Percentiles rank a stretch among this genome's conserved stretches.
Evolutionary conservation across 1,140 invertebrate species (phyloP).

Genomic region (Platorchestia sp.): DNA sequence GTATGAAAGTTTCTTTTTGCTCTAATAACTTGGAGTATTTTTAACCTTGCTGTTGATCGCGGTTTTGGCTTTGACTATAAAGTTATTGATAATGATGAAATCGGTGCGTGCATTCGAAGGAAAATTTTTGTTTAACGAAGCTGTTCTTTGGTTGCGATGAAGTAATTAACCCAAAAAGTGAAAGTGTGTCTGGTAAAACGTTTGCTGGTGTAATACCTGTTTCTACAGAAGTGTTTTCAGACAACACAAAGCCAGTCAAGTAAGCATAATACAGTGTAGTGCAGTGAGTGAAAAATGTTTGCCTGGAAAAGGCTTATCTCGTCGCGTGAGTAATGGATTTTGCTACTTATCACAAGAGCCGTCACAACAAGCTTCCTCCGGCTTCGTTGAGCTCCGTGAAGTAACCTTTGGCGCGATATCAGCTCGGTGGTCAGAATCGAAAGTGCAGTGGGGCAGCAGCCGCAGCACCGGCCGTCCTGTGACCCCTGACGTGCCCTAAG

Average conservation of each 20-base stretch:
- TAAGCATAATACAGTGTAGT: neutral
- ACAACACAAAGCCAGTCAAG: neutral
- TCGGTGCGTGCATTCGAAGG: too few species aligned
- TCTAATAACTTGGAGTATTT: too few species aligned
- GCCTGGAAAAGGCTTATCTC: neutral
- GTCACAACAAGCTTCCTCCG: constrained; percentile 6
- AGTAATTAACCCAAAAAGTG: neutral
- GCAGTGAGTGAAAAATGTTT: neutral
- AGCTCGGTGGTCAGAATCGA: constrained; percentile 31
- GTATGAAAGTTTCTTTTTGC: too few species aligned
- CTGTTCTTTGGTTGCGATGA: neutral
- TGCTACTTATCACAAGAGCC: neutral
- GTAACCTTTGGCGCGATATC: constrained; percentile 33
- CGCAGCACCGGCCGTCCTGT: constrained; percentile 13
- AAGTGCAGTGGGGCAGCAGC: constrained; percentile 46
- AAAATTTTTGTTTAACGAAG: neutral
- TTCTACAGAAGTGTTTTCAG: neutral
- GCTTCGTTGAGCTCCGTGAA: constrained; percentile 12
- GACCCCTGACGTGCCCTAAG: constrained; percentile 33
- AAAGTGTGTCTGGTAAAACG: neutral
- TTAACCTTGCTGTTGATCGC: too few species aligned
- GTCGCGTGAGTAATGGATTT: neutral
- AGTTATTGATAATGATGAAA: too few species aligned
- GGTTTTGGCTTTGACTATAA: too few species aligned
- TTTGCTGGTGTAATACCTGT: neutral